Conservation (phyloP, 2,797 vertebrate genomes). For the Bovichtus diacanthus region DNA sequence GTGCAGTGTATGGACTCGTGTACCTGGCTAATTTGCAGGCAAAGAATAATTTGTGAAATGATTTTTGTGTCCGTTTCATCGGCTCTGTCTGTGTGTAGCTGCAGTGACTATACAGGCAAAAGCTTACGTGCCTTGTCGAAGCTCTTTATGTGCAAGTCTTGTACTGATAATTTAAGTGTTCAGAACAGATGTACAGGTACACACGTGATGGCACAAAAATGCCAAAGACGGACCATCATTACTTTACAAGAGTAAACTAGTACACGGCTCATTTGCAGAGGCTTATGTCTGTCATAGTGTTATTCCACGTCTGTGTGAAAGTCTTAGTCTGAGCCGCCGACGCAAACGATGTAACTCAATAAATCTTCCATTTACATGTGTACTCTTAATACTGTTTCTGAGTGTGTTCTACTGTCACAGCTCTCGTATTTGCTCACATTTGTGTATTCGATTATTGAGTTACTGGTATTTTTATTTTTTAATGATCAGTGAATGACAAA, state of each 20-base stretch:
- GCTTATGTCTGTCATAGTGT: constrained; percentile 49
- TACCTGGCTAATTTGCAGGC: constrained; percentile 50
- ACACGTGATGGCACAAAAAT: constrained; percentile 40
- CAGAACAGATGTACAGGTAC: constrained; percentile 36
- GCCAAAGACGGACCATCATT: constrained; percentile 59
- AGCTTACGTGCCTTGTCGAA: constrained; percentile 81
- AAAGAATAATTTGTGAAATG: constrained; percentile 35
- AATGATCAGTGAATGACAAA: constrained; percentile 67
- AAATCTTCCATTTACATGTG: constrained; percentile 51
- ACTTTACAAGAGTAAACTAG: background rate
- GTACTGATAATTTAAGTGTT: constrained; percentile 58
- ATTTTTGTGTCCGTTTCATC: constrained; percentile 49
- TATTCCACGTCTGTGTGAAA: constrained; percentile 34
- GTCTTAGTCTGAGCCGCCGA: constrained; percentile 35
- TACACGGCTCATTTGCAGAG: constrained; percentile 30
- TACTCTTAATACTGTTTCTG: constrained; percentile 33
- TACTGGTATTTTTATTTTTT: constrained; percentile 28
- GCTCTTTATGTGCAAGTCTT: constrained; percentile 68
- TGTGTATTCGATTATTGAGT: constrained; percentile 50
- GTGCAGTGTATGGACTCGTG: constrained; percentile 57
- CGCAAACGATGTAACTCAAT: constrained; percentile 42
- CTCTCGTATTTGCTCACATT: constrained; percentile 53
- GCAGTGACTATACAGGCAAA: constrained; percentile 57
- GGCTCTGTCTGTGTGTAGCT: constrained; percentile 68
- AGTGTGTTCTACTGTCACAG: constrained; percentile 56